Conservation (phyloP, 2,113 vertebrate genomes). For the Nematolebias whitei region DNA sequence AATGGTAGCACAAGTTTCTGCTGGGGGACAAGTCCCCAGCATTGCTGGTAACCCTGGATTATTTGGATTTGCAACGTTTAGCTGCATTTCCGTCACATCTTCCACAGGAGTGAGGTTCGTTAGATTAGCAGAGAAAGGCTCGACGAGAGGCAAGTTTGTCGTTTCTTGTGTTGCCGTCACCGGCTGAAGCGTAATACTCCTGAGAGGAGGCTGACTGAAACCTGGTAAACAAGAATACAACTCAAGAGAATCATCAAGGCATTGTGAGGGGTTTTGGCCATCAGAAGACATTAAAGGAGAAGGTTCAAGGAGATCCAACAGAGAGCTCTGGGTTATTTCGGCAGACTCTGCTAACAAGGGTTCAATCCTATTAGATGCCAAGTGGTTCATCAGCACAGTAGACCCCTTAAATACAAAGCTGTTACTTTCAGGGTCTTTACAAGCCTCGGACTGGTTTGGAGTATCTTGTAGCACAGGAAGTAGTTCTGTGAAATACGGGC, state of each 20-base stretch:
- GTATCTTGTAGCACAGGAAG: constrained; percentile 58
- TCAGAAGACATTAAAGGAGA: constrained; percentile 47
- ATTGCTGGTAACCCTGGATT: constrained; percentile 57
- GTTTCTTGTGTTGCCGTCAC: constrained; percentile 60
- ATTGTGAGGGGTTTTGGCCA: constrained; percentile 44
- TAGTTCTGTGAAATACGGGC: constrained; percentile 59
- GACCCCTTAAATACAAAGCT: constrained; percentile 63
- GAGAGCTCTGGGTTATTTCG: constrained; percentile 38
- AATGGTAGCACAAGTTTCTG: constrained; percentile 58
- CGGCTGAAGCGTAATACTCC: constrained; percentile 72
- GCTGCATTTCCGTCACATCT: constrained; percentile 58
- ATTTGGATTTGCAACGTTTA: constrained; percentile 53
- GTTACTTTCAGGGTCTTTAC: constrained; percentile 63
- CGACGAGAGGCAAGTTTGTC: constrained; percentile 48
- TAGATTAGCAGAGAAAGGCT: constrained; percentile 66
- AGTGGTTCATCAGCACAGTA: constrained; percentile 57
- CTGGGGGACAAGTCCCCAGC: constrained; percentile 33
- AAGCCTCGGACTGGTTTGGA: constrained; percentile 48
- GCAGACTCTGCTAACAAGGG: constrained; percentile 30
- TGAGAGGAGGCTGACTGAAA: constrained; percentile 53
- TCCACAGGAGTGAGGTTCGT: constrained; percentile 59
- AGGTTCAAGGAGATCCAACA: constrained; percentile 55
- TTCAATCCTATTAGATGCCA: constrained; percentile 28
- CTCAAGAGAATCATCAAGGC: constrained; percentile 54
- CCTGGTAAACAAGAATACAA: constrained; percentile 56